Percentiles rank a stretch among this genome's conserved stretches.
These are phyloP conservation scores for Xylophagus ater DNA, from an alignment of 2,888 invertebrate genomes.

Conservation along the genomic window DNA sequence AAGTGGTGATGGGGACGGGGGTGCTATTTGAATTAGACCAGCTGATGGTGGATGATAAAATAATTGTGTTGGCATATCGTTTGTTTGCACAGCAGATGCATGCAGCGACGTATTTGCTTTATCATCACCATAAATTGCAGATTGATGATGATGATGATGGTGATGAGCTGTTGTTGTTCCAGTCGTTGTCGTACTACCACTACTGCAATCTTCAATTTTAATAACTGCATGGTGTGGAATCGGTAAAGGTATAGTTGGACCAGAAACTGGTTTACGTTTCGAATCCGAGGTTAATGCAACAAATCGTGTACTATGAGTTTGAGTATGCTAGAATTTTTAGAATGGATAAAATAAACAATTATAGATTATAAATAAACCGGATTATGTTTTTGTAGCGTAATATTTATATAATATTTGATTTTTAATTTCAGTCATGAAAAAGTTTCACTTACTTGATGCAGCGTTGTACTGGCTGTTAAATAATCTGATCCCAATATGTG, in stretches of 20 bases:
- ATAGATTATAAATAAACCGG: background rate
- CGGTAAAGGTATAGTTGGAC: slow-evolving; percentile 36
- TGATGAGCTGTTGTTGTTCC: slow-evolving; percentile 35
- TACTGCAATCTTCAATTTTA: slow-evolving; percentile 59
- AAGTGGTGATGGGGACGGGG: slow-evolving; percentile 4
- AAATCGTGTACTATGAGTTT: slow-evolving; percentile 55
- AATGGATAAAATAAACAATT: slow-evolving; percentile 3
- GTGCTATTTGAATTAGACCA: slow-evolving; percentile 19
- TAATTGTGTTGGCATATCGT: slow-evolving; percentile 18
- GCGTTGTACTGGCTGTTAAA: slow-evolving; percentile 47
- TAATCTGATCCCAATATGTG: slow-evolving; percentile 52
- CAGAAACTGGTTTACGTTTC: slow-evolving; percentile 34
- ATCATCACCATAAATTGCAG: slow-evolving; percentile 24
- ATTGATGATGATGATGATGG: slow-evolving; percentile 16
- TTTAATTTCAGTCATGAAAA: no score
- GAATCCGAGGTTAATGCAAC: slow-evolving; percentile 49
- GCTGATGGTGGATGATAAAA: slow-evolving; percentile 20
- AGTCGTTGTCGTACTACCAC: slow-evolving; percentile 20
- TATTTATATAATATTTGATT: no score
- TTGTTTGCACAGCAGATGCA: slow-evolving; percentile 19
- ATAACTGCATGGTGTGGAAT: slow-evolving; percentile 47
- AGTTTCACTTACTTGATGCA: slow-evolving; percentile 40
- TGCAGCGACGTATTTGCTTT: slow-evolving; percentile 21
- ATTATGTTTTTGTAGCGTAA: no score
- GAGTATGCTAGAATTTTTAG: slow-evolving; percentile 49